These are phyloP conservation scores for Agrotis clavis DNA, from an alignment of 2,888 invertebrate species.

Conservation along the genomic window DNA sequence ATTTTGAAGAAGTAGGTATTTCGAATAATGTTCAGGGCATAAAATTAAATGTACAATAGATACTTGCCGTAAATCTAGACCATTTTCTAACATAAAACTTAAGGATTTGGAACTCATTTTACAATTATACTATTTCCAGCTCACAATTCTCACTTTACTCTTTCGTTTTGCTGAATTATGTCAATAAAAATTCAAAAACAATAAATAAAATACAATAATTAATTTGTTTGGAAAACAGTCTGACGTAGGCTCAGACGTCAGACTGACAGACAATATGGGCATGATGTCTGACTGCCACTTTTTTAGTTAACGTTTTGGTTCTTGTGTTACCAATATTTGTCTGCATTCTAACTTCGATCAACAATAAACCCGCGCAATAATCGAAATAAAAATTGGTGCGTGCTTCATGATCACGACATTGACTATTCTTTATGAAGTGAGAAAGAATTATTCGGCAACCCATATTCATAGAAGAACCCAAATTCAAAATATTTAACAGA, in stretches of 20 bases:
- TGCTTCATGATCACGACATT: too few relatives aligned
- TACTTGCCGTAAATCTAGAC: constrained; percentile 79
- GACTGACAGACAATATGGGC: too few relatives aligned
- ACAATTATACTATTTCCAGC: background rate
- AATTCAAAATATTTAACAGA: too few relatives aligned
- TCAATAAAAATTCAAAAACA: background rate
- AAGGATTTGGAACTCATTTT: constrained; percentile 67
- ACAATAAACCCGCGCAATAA: too few relatives aligned
- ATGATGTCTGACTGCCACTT: background rate
- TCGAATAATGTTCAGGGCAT: background rate
- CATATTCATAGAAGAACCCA: too few relatives aligned
- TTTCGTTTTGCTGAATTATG: background rate
- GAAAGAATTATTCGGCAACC: too few relatives aligned
- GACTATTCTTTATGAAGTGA: too few relatives aligned
- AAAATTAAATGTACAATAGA: background rate
- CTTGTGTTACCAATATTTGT: too few relatives aligned
- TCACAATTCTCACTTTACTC: background rate
- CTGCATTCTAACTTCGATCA: too few relatives aligned
- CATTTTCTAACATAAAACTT: constrained; percentile 78
- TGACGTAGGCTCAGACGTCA: too few relatives aligned
- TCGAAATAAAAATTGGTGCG: too few relatives aligned
- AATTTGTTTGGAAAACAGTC: background rate
- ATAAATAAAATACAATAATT: background rate
- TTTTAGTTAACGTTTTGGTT: background rate
- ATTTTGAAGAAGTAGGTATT: background rate